These are phyloP conservation scores for Ladona fulva DNA, from an alignment of 1,140 invertebrate genomes.

Conservation along the genomic window DNA sequence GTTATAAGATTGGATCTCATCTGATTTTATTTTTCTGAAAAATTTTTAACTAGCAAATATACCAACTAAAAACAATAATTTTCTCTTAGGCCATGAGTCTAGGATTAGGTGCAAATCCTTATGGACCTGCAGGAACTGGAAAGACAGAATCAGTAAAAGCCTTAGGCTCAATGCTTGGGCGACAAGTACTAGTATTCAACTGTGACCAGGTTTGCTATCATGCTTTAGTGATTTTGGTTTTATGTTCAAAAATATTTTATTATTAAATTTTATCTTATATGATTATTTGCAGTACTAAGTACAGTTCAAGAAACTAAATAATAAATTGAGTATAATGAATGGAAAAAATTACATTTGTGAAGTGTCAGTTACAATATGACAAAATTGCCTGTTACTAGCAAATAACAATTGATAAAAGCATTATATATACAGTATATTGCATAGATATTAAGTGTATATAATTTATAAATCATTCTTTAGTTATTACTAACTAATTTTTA, in stretches of 20 bases:
- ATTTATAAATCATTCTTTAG: slow-evolving; percentile 14
- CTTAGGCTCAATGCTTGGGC: slow-evolving; percentile 75
- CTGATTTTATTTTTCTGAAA: no score
- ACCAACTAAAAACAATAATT: neutral
- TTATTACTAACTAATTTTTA: slow-evolving; percentile 29
- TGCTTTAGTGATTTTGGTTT: neutral
- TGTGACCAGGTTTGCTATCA: slow-evolving; percentile 78
- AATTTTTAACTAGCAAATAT: no score
- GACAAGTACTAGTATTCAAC: slow-evolving; percentile 93
- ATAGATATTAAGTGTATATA: neutral
- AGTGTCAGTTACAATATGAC: no score
- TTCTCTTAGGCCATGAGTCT: slow-evolving; percentile 73
- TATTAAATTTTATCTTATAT: no score
- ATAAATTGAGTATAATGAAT: no score
- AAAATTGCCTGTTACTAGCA: no score
- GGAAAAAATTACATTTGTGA: no score
- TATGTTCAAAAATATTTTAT: slow-evolving; percentile 14
- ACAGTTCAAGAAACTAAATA: neutral
- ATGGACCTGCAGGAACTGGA: slow-evolving; percentile 96
- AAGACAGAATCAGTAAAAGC: slow-evolving; percentile 98
- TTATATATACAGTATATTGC: neutral
- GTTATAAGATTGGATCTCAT: no score
- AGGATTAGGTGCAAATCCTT: slow-evolving; percentile 95
- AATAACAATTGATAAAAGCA: neutral
- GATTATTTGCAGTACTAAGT: no score